Percentiles rank a stretch among this genome's conserved stretches.
Evolutionary conservation across 2,888 invertebrate genomes (phyloP).

Genomic region (Spisula solida): DNA sequence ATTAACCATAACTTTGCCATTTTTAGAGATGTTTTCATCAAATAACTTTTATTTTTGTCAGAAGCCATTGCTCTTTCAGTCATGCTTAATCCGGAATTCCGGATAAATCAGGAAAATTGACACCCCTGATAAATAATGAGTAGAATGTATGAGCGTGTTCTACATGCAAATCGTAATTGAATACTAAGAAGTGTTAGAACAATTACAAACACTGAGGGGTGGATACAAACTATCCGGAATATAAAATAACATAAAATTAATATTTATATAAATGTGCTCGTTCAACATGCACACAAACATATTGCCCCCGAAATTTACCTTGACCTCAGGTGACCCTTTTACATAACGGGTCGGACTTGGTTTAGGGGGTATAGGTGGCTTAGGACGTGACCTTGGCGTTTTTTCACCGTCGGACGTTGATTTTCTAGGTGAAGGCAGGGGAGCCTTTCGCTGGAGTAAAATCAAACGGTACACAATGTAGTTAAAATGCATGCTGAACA

Average conservation of each 20-base stretch:
- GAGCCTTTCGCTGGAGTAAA: conserved; percentile 53
- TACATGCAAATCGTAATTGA: conserved; percentile 18
- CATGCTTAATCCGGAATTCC: too few relatives aligned
- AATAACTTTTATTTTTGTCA: too few relatives aligned
- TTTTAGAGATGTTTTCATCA: too few relatives aligned
- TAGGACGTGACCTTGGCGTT: conserved; percentile 52
- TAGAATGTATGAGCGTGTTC: background rate
- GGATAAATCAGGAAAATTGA: too few relatives aligned
- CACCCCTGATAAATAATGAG: too few relatives aligned
- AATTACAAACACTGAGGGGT: background rate
- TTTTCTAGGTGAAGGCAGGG: conserved; percentile 64
- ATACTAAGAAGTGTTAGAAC: conserved; percentile 12
- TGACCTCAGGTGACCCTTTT: conserved; percentile 52
- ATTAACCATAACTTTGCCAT: too few relatives aligned
- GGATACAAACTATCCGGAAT: background rate
- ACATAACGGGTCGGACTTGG: conserved; percentile 44
- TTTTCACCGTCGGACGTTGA: conserved; percentile 57
- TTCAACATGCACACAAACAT: conserved; percentile 13
- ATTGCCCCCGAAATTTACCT: conserved; percentile 54
- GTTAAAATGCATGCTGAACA: background rate
- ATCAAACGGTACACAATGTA: conserved; percentile 35
- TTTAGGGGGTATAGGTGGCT: conserved; percentile 68
- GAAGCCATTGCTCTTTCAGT: too few relatives aligned
- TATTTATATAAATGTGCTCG: background rate
- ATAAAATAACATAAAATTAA: background rate